These are phyloP conservation scores for Saguinus midas DNA, from an alignment of 2,113 vertebrate genomes.

Conservation along the genomic window DNA sequence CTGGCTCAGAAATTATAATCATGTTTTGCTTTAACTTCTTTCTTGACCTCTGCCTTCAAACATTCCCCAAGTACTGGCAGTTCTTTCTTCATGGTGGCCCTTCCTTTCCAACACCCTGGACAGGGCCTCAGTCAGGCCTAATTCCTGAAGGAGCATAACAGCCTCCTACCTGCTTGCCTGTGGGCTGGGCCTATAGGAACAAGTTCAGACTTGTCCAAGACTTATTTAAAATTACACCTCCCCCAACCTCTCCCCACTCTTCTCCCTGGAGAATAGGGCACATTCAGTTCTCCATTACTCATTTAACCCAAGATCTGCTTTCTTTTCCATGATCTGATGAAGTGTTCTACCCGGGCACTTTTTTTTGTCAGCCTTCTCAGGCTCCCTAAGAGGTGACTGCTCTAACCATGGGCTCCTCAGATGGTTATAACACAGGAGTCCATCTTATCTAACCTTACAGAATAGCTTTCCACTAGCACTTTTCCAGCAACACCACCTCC, in stretches of 20 bases:
- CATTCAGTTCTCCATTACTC: neutral
- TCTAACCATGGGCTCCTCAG: neutral
- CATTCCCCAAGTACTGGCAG: neutral
- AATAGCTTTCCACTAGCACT: neutral
- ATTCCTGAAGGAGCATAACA: neutral
- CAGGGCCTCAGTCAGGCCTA: neutral
- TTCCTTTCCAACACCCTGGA: neutral
- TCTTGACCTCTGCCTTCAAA: neutral
- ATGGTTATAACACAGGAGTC: neutral
- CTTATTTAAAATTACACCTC: neutral
- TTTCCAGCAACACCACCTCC: neutral
- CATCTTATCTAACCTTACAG: neutral
- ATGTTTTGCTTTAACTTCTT: neutral
- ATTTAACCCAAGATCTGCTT: neutral
- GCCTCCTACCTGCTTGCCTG: neutral
- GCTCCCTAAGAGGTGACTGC: neutral
- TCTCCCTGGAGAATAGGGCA: neutral
- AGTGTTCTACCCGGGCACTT: neutral
- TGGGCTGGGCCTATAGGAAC: neutral
- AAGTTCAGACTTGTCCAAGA: neutral
- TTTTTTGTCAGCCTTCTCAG: neutral
- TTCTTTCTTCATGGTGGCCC: neutral
- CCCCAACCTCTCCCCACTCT: neutral
- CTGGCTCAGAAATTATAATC: neutral
- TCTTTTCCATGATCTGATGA: neutral